Percentiles rank a stretch among this genome's conserved stretches.
phyloP scores from a whole-genome alignment of 1,140 invertebrate species.

The Drosophila sulfurigaster region DNA sequence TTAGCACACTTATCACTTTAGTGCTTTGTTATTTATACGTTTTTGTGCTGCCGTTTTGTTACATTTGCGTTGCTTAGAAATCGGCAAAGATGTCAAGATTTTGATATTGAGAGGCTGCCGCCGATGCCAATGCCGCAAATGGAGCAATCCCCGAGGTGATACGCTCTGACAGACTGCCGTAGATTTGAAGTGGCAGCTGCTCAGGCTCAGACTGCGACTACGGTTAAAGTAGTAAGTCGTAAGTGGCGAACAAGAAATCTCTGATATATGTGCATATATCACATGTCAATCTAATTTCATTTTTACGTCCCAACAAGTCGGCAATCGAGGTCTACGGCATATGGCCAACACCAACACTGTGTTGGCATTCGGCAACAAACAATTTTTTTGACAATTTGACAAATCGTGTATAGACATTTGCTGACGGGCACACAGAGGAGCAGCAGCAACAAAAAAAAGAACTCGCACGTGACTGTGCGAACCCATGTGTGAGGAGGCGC shows the following conservation, averaged over 20 bases:
- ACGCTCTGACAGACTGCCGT: constrained; percentile 60
- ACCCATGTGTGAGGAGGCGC: constrained; percentile 27
- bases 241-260: constrained; percentile 30
- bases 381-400: constrained; percentile 76
- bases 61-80: constrained; percentile 59
- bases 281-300: constrained; percentile 84
- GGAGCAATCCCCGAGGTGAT: constrained; percentile 57
- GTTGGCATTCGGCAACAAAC: constrained; percentile 11
- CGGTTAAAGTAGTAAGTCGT: background rate
- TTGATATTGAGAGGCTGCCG: constrained; percentile 60
- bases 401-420: constrained; percentile 83
- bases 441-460: constrained; percentile 10
- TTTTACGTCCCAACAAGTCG: constrained; percentile 72
- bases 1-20: constrained; percentile 58
- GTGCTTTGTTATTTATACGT: constrained; percentile 37
- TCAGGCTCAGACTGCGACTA: background rate
- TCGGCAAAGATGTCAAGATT: constrained; percentile 74
- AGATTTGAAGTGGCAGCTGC: constrained; percentile 58
- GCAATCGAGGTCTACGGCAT: constrained; percentile 37
- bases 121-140: constrained; percentile 28
- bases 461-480: constrained; percentile 58
- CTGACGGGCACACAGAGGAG: constrained; percentile 50
- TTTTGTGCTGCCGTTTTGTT: constrained; percentile 32
- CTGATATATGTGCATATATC: constrained; percentile 65
- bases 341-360: constrained; percentile 38